These are phyloP conservation scores for Odobenus rosmarus DNA, from an alignment of 2,113 vertebrate species.

Conservation along the genomic window DNA sequence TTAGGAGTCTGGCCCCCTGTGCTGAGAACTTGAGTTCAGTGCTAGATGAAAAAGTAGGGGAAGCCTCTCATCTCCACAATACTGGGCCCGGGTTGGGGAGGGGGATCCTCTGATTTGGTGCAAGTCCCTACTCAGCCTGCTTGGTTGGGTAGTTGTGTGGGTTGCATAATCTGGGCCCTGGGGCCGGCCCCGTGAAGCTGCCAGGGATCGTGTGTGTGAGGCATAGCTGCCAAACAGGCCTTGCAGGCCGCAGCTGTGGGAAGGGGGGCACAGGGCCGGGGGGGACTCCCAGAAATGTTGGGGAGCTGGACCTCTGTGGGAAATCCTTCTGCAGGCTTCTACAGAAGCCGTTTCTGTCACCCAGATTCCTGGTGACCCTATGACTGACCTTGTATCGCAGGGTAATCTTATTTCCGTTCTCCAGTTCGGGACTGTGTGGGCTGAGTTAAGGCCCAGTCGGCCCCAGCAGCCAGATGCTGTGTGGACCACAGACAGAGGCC, in stretches of 20 bases:
- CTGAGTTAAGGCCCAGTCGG: not conserved
- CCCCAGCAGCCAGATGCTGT: constrained; percentile 28
- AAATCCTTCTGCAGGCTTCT: not conserved
- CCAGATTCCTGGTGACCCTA: not conserved
- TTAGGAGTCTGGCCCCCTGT: constrained; percentile 1
- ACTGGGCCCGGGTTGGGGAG: not conserved
- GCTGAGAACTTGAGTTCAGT: not conserved
- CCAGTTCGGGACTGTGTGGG: not conserved
- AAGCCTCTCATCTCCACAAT: not conserved
- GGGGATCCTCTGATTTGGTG: constrained; percentile 47
- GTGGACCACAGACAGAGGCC: not conserved
- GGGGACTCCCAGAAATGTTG: constrained; percentile 10
- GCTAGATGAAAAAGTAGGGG: not conserved
- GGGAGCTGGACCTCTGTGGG: not conserved
- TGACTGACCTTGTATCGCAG: not conserved
- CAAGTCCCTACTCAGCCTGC: constrained; percentile 53
- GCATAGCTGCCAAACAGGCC: constrained; percentile 78
- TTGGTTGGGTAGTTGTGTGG: constrained; percentile 63
- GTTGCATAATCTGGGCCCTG: constrained; percentile 79
- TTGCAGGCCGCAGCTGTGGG: constrained; percentile 54
- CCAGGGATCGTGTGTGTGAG: constrained; percentile 76
- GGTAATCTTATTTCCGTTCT: not conserved
- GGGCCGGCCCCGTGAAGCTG: constrained; percentile 77
- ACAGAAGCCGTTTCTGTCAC: not conserved
- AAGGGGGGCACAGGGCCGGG: not conserved